Evolutionary conservation across 2,888 invertebrate genomes (phyloP).

Genomic region (Drosophila pseudotalamancana): DNA sequence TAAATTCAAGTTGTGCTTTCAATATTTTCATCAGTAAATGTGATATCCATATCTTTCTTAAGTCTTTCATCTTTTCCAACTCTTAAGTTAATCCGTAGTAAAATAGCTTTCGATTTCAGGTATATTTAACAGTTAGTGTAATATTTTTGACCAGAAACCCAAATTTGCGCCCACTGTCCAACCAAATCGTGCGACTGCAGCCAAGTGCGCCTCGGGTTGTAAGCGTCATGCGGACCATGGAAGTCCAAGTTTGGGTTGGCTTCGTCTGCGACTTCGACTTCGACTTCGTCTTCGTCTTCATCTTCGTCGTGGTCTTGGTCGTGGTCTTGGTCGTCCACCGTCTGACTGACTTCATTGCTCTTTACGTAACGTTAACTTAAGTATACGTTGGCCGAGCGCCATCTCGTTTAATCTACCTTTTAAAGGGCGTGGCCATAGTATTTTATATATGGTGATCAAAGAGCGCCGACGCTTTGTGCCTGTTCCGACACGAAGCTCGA

Average conservation of each 20-base stretch:
- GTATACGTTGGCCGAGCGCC: slow-evolving; percentile 83
- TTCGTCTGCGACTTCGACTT: slow-evolving; percentile 43
- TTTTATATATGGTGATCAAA: slow-evolving; percentile 84
- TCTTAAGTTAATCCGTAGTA: too few species aligned
- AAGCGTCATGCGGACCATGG: slow-evolving; percentile 51
- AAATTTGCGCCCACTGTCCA: slow-evolving; percentile 55
- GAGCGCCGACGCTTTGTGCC: slow-evolving; percentile 83
- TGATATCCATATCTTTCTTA: too few species aligned
- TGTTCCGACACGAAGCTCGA: slow-evolving; percentile 64
- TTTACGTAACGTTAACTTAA: slow-evolving; percentile 80
- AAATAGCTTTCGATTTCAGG: too few species aligned
- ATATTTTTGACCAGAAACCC: slow-evolving; percentile 9
- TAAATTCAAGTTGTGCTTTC: too few species aligned
- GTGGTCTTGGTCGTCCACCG: slow-evolving; percentile 28
- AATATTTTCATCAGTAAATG: too few species aligned
- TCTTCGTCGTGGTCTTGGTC: slow-evolving; percentile 47
- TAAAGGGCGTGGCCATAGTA: slow-evolving; percentile 84
- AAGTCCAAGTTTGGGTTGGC: slow-evolving; percentile 29
- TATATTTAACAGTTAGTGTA: neutral
- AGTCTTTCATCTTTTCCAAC: too few species aligned
- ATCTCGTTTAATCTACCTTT: slow-evolving; percentile 85
- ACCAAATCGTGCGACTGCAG: slow-evolving; percentile 53
- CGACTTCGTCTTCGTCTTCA: slow-evolving; percentile 25
- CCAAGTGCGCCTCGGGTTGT: slow-evolving; percentile 63
- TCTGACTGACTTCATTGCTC: slow-evolving; percentile 79